Conservation (phyloP, 2,888 invertebrate species). For the Philereme transversata region DNA sequence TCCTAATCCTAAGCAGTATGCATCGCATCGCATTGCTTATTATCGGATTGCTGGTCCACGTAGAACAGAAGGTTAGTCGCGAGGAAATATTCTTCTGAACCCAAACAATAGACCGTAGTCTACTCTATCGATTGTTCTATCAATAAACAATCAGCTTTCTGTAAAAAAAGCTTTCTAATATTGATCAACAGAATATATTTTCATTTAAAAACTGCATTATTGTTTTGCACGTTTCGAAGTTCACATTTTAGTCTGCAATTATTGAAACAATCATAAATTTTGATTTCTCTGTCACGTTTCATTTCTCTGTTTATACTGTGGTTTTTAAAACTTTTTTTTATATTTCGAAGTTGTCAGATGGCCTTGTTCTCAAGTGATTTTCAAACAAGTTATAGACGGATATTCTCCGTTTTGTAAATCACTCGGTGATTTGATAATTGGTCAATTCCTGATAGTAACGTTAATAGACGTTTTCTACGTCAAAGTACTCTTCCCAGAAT, state of each 20-base stretch:
- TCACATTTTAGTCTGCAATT: slow-evolving; percentile 3
- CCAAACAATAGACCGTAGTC: slow-evolving; percentile 5
- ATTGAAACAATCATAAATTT: slow-evolving; percentile 1
- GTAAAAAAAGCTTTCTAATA: slow-evolving; percentile 1
- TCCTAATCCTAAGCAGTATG: no score
- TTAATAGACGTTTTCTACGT: no score
- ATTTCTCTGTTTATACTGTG: no score
- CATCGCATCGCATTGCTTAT: neutral
- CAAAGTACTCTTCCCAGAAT: no score
- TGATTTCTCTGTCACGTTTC: slow-evolving; percentile 1
- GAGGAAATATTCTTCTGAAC: neutral
- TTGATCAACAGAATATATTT: neutral
- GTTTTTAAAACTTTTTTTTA: no score
- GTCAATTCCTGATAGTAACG: no score
- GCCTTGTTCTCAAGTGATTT: no score
- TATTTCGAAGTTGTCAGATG: no score
- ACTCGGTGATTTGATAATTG: no score
- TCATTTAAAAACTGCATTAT: neutral
- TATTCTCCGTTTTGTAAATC: no score
- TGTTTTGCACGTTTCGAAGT: neutral
- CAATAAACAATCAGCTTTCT: neutral
- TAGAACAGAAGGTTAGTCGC: neutral
- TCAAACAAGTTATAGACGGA: no score
- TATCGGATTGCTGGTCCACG: neutral
- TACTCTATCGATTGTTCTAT: slow-evolving; percentile 4